Evolutionary conservation across 1,140 invertebrate species (phyloP), one percentile per base, ranked within the genome.

Genomic region (Orius laevigatus): DNA sequence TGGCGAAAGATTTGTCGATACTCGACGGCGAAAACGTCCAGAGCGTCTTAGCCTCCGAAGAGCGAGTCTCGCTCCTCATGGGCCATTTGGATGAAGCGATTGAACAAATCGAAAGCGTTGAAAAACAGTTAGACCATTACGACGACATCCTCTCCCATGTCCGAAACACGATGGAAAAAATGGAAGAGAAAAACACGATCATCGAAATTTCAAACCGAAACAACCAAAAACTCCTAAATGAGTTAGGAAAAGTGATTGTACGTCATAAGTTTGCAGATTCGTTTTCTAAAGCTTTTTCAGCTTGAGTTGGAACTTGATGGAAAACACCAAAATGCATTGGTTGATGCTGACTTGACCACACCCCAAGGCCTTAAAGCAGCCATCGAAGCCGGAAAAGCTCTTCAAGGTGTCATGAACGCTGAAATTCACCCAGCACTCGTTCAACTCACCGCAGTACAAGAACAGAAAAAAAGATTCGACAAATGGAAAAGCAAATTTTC

Each of bases 111-210:
- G 77, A 81, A 55, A 70, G 72, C 51, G 75, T 89, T 12, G 85
- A 90, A 68, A 65, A 63, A 15, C 72, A 79, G 49, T 62, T 89
- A 36, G 75, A 81, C 58, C 66, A 66, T 34, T 88, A 88, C 62
- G 82, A 88, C 62, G 79, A 85, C 57, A 77, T 84, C 19, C 64
- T 89, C 14, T 75, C 79, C 50, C 78, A 84, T 62, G 82, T 89
- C 4, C 71, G 81, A 55, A 82, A 86, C 62, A 83, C 81, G 10
- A 86, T 90, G 71, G 78, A 84, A 54, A 82, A 87, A 58, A 90
- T 94, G 68, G 88, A 88, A 54, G 84, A 91, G 57, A 93, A 93
- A 62, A 93, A 92, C 71, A 75, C 79, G 4, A 75, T 85, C 55
- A 86, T 92, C 59, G 81, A 88, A 62, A 79, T 84, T 3, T 80